Evolutionary conservation across 64 coral and sea anemone genomes (phyloP).

Genomic region (Montipora cactus): DNA sequence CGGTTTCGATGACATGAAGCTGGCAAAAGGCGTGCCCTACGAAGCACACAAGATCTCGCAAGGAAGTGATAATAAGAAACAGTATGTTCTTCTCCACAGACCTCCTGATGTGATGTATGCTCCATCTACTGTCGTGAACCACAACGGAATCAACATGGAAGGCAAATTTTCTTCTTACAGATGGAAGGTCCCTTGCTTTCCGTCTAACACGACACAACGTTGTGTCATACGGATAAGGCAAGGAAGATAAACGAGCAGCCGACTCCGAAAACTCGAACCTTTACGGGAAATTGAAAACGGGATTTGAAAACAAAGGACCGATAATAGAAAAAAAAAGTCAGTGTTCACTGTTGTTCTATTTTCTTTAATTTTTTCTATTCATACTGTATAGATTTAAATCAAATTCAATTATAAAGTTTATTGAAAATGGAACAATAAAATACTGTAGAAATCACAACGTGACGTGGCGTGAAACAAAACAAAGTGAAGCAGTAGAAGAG

Average conservation of each 20-base stretch:
- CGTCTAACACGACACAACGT: conserved; percentile 22
- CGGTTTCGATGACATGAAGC: not conserved
- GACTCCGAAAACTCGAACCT: not conserved
- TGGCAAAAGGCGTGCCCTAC: not conserved
- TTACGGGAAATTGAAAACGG: not conserved
- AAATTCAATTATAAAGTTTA: not conserved
- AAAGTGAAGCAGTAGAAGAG: not conserved
- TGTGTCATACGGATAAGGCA: conserved; percentile 27
- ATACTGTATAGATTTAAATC: conserved; percentile 2
- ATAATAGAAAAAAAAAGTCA: conserved; percentile 2
- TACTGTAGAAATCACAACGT: not conserved
- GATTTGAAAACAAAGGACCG: not conserved
- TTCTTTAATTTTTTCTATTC: not conserved
- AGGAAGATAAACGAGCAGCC: not conserved
- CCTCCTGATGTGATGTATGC: not conserved
- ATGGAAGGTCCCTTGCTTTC: conserved; percentile 30
- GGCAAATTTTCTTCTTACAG: conserved; percentile 6
- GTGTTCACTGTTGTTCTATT: too few relatives aligned
- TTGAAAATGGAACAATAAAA: conserved; percentile 19
- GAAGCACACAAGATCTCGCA: conserved; percentile 15
- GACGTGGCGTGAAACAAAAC: not conserved
- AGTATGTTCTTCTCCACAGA: conserved; percentile 20
- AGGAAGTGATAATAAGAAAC: not conserved
- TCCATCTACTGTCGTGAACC: conserved; percentile 9
- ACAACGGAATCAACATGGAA: not conserved